Evolutionary conservation across 2,113 vertebrate species (phyloP).

Genomic region (Gymnarchus niloticus): DNA sequence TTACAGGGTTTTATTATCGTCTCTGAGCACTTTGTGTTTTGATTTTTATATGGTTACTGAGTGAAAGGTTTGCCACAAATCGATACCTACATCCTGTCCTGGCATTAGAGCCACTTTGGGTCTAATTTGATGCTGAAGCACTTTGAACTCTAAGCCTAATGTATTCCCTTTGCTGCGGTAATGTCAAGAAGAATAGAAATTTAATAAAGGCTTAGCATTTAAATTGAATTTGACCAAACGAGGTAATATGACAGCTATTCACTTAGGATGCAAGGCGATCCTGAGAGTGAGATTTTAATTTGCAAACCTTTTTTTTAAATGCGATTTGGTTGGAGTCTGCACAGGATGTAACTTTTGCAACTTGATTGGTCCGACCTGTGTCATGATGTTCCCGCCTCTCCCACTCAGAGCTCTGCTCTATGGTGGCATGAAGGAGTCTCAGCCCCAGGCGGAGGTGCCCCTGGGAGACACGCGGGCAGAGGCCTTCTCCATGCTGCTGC

Average conservation of each 20-base stretch:
- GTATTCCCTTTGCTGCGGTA: background rate
- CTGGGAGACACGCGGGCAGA: constrained; percentile 89
- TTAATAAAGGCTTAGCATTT: background rate
- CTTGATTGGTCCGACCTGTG: background rate
- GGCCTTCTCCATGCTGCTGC: constrained; percentile 90
- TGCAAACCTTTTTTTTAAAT: background rate
- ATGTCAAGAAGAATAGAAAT: background rate
- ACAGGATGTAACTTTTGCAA: background rate
- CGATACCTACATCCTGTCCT: background rate
- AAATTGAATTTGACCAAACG: background rate
- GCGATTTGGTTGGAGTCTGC: background rate
- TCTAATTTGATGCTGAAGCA: background rate
- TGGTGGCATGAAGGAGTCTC: constrained; percentile 94
- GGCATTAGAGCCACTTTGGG: background rate
- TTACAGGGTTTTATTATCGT: background rate
- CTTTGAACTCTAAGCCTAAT: background rate
- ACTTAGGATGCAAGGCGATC: background rate
- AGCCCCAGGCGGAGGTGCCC: constrained; percentile 88
- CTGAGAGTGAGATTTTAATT: background rate
- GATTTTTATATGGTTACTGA: too few relatives aligned
- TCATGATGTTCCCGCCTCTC: constrained; percentile 23
- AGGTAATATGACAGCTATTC: background rate
- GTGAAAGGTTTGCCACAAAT: background rate
- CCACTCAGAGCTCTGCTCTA: constrained; percentile 80
- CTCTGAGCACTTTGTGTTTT: background rate